phyloP scores from a whole-genome alignment of 1,140 invertebrate genomes.

The Saccostrea glomerata region DNA sequence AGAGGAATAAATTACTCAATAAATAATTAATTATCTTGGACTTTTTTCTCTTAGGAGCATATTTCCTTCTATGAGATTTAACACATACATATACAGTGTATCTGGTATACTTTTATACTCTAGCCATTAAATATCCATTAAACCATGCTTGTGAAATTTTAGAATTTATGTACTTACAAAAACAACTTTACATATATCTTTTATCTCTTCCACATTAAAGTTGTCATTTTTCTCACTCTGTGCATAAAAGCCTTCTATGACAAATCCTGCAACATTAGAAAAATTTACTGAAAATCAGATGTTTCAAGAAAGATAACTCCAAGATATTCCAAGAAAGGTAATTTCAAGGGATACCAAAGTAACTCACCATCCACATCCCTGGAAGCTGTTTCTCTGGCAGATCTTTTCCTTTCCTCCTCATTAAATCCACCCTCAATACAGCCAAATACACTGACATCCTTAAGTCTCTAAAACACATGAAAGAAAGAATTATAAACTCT shows the following conservation, averaged over 20 bases:
- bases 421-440: conserved; percentile 88
- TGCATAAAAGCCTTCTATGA: conserved; percentile 79
- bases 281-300: background rate
- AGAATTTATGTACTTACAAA: background rate
- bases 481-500: background rate
- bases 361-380: conserved; percentile 78
- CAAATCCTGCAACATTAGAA: conserved; percentile 81
- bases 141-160: too few species aligned
- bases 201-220: conserved; percentile 4
- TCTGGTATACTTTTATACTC: too few species aligned
- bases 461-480: conserved; percentile 68
- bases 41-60: background rate
- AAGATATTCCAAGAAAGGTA: background rate
- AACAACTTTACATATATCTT: background rate
- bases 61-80: background rate
- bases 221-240: conserved; percentile 15
- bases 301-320: background rate
- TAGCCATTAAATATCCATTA: too few species aligned
- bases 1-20: background rate
- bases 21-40: background rate
- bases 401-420: conserved; percentile 78
- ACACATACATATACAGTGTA: background rate
- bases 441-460: conserved; percentile 82
- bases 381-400: conserved; percentile 82
- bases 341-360: background rate